Base-by-base conservation (phyloP, 2,113 vertebrate species). In the Trichomycterus rosablanca region DNA sequence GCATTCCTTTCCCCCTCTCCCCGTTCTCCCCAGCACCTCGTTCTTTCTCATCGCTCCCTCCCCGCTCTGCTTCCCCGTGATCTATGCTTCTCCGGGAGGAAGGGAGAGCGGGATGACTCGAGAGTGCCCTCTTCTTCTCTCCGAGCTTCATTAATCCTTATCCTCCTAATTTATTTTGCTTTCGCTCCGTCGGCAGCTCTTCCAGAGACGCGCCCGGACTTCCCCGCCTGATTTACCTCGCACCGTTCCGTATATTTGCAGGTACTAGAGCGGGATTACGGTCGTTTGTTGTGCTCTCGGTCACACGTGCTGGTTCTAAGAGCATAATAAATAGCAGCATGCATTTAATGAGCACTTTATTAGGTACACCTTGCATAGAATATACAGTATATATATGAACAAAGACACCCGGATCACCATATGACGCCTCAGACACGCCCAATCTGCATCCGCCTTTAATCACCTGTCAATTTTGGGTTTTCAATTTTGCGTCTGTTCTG, bases 81-180 rank as follows among this genome's bases (percentile, higher is more conserved):
- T 44, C 52, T 54, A 52, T 43, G 44, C 34, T 34, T 34, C 54
- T 44, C 43, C 52, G 35, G 23, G 39, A 58, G 63, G 16, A 49
- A 54, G 57, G 37, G 54, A 46, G 45, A 53, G 63, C 35, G 59
- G 59, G 67, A 73, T 69, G 62, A 71, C 43, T 45, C 57, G 50
- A 50, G 59, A 66, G 44, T 59, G 37, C 52, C 50, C 61, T 51
- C 56, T 51, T 48, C 49, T 28, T 55, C 61, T 59, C 51, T 49
- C 34, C 51, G 24, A 48, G 71, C 51, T 73, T 71, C 60, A 68
- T 73, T 68, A 71, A 71, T 66, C 57, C 43, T 64, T 57, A 48
- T 59, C 48, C 56, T 59, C 32, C 22, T 49, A 37, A 37, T 68
- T 68, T 66, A 59, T 68, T 71, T 67, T 44, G 57, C 64, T 61